Base-by-base conservation (phyloP, 1,140 invertebrate genomes). In the Drosophila lowei region DNA sequence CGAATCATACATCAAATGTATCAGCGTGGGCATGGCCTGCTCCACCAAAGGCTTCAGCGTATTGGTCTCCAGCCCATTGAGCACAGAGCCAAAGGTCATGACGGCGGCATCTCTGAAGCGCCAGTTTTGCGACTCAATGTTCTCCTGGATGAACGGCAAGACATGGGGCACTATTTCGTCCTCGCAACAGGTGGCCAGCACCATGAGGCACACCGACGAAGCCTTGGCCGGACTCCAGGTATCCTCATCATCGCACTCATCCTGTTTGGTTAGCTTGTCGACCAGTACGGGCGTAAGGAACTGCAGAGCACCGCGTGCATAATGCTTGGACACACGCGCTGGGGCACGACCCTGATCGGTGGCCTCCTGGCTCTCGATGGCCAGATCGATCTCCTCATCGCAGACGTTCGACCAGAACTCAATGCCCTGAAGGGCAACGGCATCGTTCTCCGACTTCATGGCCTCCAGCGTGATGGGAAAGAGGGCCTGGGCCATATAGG, bases 331-430 rank as follows among this genome's bases (percentile, higher is more conserved):
- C 3, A 96, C 97, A 88, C 97, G 94, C 23, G 95, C 94, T 21
- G 98, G 98, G n/a, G 97, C 96, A 64, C 96, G 93, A 44, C 98
- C 98, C 78, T 95, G 94, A 92, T 99, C 98, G 30, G 93, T 93
- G 30, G 98, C 98, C 93, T 99, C 99, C 43, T 95, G 95, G 72
- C 97, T 96, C 92, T 99, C 98, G 91, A 99, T 97, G 4, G 96
- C 95, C 70, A 99, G 93, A 92, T 99, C 98, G 25, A 99, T 97
- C 93, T 99, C 99, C 93, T 99, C 99, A 92, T 99, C 99, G 89
- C 98, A 99, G 0, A 99, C 98, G 90, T 99, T 99, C 0, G 98
- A 99, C 99, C 99, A 99, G 93, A 99, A 99, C 92, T 99, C 99
- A 92, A 99, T 99, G 73, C 99, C 99, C 93, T 99, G 99, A 43